These are phyloP conservation scores for Bombycilla garrulus DNA, from an alignment of 2,113 vertebrate genomes.

Conservation along the genomic window DNA sequence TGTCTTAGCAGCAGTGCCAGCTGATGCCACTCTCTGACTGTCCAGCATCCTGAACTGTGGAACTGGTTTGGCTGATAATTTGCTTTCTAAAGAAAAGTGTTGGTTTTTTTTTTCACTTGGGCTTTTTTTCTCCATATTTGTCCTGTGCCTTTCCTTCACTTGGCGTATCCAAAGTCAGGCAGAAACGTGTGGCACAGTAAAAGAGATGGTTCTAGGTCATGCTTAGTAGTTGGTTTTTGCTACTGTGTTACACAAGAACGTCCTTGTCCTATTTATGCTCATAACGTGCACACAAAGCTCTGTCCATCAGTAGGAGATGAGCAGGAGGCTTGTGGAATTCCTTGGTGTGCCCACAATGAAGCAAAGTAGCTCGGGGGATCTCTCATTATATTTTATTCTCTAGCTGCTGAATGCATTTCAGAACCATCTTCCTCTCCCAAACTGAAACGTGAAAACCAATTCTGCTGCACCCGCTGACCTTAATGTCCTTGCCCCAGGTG, in stretches of 20 bases:
- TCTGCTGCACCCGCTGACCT: background rate
- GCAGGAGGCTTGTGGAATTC: background rate
- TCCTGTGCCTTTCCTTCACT: background rate
- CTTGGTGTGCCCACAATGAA: background rate
- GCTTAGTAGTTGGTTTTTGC: background rate
- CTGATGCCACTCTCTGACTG: background rate
- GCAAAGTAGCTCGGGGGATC: background rate
- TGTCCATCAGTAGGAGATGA: background rate
- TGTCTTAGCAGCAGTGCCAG: background rate
- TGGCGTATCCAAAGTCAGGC: background rate
- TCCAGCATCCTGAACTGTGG: background rate
- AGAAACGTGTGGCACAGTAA: background rate
- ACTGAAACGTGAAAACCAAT: background rate
- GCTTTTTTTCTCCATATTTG: rapidly evolving
- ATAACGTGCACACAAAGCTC: background rate
- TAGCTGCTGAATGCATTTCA: background rate
- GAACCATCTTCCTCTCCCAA: background rate
- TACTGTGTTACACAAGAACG: background rate
- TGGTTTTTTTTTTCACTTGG: rapidly evolving
- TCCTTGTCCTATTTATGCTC: background rate
- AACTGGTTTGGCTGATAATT: background rate
- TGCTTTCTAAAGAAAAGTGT: background rate
- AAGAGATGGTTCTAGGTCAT: background rate
- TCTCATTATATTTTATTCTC: background rate
- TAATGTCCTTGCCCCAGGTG: background rate